These are phyloP conservation scores for Platysternon megacephalum DNA, from an alignment of 2,113 vertebrate genomes.

Conservation along the genomic window DNA sequence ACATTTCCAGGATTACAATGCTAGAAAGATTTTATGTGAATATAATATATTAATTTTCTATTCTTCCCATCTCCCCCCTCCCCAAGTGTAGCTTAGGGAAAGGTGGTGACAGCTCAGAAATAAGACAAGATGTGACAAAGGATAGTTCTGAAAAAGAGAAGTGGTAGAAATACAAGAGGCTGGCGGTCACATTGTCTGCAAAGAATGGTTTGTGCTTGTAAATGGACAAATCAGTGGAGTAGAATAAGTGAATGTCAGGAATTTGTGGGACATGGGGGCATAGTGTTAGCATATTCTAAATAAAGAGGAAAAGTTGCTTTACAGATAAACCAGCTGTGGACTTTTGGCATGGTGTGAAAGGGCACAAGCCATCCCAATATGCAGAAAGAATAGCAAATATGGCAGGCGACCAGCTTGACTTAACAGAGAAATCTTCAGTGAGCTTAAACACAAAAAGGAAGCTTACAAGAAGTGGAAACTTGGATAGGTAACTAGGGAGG, in stretches of 20 bases:
- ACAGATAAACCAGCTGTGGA: no score
- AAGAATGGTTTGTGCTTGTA: rapidly evolving
- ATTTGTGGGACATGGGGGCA: neutral
- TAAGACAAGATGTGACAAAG: neutral
- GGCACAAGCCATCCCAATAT: no score
- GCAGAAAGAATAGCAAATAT: no score
- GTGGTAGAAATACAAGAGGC: rapidly evolving
- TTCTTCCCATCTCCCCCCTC: neutral
- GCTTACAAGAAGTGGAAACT: no score
- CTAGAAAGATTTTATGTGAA: constrained; percentile 42
- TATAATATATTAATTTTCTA: constrained; percentile 67
- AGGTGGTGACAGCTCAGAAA: constrained; percentile 59
- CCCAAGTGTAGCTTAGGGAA: neutral
- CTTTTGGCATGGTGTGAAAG: no score
- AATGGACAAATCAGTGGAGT: neutral
- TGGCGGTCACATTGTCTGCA: neutral
- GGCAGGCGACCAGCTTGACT: no score
- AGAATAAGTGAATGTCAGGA: neutral
- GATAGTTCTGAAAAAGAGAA: neutral
- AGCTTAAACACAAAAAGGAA: no score
- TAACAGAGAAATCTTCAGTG: no score
- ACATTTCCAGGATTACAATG: constrained; percentile 25
- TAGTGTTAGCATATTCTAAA: neutral
- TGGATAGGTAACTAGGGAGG: no score
- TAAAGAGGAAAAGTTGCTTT: neutral